Evolutionary conservation across 2,797 vertebrate species (phyloP).

Genomic region (Microcaecilia unicolor): DNA sequence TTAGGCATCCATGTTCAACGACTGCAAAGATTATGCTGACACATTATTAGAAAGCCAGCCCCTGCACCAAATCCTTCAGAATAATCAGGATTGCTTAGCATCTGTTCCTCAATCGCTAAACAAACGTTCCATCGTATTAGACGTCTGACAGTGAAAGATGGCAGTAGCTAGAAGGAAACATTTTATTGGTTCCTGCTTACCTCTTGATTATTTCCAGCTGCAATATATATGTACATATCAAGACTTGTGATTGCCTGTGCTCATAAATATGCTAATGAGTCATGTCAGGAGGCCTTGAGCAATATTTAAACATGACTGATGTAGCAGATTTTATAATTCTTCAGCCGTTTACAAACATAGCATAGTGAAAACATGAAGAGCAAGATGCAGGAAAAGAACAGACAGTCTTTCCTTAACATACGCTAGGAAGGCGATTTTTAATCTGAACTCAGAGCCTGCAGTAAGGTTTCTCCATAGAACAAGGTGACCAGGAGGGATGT

Average conservation of each 20-base stretch:
- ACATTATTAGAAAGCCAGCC: too few species aligned
- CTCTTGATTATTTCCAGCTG: neutral
- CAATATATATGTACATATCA: neutral
- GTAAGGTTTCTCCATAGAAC: too few species aligned
- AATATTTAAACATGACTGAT: neutral
- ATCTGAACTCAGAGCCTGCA: too few species aligned
- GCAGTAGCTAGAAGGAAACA: rapidly evolving
- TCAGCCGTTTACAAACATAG: too few species aligned
- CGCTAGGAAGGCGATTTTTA: too few species aligned
- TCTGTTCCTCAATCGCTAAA: slow-evolving; percentile 1
- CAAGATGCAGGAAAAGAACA: too few species aligned
- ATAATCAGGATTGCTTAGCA: neutral
- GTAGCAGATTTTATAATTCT: too few species aligned
- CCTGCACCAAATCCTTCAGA: neutral
- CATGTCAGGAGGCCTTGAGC: neutral
- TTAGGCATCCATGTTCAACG: too few species aligned
- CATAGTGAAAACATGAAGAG: too few species aligned
- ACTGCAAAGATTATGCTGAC: too few species aligned
- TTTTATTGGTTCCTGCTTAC: neutral
- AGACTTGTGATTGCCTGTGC: neutral
- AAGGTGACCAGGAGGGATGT: too few species aligned
- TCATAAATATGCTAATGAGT: slow-evolving; percentile 5
- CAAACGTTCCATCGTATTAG: neutral
- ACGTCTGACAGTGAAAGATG: neutral
- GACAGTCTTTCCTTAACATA: too few species aligned